phyloP scores from a whole-genome alignment of 2,113 vertebrate species.

The Rattus rattus region DNA sequence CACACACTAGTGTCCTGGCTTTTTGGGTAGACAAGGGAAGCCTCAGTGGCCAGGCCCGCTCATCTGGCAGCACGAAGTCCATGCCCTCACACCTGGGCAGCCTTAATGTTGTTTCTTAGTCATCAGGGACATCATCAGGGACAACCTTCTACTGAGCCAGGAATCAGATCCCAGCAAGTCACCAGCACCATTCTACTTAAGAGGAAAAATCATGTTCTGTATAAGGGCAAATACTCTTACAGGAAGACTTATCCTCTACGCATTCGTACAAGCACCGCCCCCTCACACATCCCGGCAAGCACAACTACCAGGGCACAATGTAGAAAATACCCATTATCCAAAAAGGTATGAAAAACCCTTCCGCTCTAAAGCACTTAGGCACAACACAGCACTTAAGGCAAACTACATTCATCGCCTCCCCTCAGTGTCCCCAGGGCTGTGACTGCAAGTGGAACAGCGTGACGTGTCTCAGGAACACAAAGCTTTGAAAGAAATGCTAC shows the following conservation, averaged over 20 bases:
- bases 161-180: not conserved
- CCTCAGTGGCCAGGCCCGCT: accelerated
- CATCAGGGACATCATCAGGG: no score
- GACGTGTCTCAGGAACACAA: not conserved
- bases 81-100: not conserved
- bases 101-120: accelerated
- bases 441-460: accelerated
- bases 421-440: not conserved
- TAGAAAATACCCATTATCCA: not conserved
- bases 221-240: accelerated
- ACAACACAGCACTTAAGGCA: not conserved
- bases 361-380: not conserved
- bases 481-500: not conserved
- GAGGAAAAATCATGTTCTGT: not conserved
- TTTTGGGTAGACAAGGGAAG: not conserved
- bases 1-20: no score
- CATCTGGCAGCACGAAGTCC: accelerated
- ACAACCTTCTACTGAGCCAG: not conserved
- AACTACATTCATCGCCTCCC: not conserved
- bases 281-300: not conserved
- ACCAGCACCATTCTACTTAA: not conserved
- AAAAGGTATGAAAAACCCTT: not conserved
- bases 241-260: not conserved
- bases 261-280: not conserved
- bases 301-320: not conserved